These are phyloP conservation scores for Drosophila saltans DNA, from an alignment of 1,140 invertebrate genomes.

Conservation along the genomic window DNA sequence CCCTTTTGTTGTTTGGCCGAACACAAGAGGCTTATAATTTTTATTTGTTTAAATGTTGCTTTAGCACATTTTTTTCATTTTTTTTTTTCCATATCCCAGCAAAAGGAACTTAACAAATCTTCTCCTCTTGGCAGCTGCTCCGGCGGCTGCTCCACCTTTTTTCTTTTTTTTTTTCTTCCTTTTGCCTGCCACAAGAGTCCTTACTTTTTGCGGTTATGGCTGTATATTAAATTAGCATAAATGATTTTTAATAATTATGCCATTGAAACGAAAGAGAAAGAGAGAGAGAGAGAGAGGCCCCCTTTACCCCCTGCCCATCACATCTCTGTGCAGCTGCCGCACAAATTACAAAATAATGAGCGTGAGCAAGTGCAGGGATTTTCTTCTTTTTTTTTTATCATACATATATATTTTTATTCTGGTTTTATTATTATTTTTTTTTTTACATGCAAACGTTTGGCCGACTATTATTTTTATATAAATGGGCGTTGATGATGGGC, in stretches of 20 bases:
- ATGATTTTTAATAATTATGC: conserved; percentile 81
- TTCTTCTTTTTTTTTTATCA: conserved; percentile 36
- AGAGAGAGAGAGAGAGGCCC: conserved; percentile 3
- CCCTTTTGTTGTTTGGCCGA: conserved; percentile 37
- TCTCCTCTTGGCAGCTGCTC: neutral
- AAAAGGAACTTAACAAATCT: neutral
- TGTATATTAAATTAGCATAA: conserved; percentile 81
- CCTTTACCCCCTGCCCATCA: neutral
- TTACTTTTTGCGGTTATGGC: conserved; percentile 74
- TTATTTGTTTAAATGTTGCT: conserved; percentile 13
- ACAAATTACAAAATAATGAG: conserved; percentile 80
- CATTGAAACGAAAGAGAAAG: conserved; percentile 32
- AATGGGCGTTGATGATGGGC: conserved; percentile 57
- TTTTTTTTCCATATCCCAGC: neutral
- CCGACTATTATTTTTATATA: conserved; percentile 81
- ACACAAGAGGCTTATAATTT: neutral
- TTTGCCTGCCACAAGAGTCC: conserved; percentile 21
- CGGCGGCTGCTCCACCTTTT: conserved; percentile 1
- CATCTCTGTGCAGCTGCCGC: conserved; percentile 56
- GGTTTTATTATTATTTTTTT: conserved; percentile 49
- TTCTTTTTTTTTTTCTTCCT: conserved; percentile 1
- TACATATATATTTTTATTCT: conserved; percentile 35
- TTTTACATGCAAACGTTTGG: conserved; percentile 61
- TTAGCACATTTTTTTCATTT: neutral
- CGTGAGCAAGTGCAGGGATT: conserved; percentile 69